Percentiles rank a stretch among this genome's conserved stretches.
Conservation (phyloP, 1,140 invertebrate genomes). For the Drosophila nannoptera region DNA sequence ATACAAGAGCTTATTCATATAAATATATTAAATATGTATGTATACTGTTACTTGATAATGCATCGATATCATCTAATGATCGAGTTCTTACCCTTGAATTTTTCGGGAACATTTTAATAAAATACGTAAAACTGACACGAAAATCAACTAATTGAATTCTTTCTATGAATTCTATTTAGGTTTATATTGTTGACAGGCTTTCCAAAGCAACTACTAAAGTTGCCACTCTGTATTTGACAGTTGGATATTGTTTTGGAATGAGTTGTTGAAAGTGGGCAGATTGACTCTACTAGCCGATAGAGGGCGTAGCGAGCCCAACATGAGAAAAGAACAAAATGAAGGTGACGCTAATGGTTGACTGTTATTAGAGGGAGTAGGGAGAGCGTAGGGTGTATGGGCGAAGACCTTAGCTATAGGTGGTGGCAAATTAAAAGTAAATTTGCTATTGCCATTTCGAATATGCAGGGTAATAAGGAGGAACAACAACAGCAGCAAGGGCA, state of each 20-base stretch:
- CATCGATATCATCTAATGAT: no score
- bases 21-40: no score
- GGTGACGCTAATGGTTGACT: not conserved
- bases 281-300: not conserved
- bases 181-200: slow-evolving; percentile 8
- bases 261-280: not conserved
- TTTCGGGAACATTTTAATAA: no score
- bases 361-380: not conserved
- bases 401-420: slow-evolving; percentile 2
- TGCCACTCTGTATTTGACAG: slow-evolving; percentile 7
- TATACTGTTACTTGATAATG: no score
- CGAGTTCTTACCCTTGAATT: no score
- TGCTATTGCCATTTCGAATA: slow-evolving; percentile 33
- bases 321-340: not conserved
- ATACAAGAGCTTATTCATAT: no score
- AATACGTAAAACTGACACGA: no score
- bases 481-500: slow-evolving; percentile 5
- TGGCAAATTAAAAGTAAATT: slow-evolving; percentile 46
- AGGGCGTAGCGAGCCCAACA: not conserved
- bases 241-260: not conserved
- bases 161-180: slow-evolving; percentile 6
- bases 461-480: slow-evolving; percentile 24
- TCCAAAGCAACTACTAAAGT: slow-evolving; percentile 1
- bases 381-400: no score
- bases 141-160: no score